Percentiles rank a stretch among this genome's conserved stretches.
Evolutionary conservation across 2,797 vertebrate species (phyloP).

Genomic region (Gambusia yucatana): DNA sequence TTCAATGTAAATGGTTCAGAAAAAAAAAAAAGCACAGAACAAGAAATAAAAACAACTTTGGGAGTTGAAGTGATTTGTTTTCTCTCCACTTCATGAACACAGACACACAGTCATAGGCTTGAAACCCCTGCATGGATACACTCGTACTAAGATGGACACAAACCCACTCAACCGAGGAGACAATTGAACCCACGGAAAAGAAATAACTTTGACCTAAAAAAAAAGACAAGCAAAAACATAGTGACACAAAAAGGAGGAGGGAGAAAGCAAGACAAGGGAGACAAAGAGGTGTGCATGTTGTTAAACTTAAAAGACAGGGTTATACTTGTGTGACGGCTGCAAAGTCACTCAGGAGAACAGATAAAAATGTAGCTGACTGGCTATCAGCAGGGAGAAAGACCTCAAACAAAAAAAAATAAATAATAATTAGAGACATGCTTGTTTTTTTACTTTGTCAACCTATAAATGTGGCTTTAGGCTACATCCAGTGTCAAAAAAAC

Average conservation of each 20-base stretch:
- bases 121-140: constrained; percentile 14
- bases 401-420: constrained; percentile 12
- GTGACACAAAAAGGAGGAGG: constrained; percentile 16
- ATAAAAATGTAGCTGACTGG: constrained; percentile 60
- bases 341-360: constrained; percentile 44
- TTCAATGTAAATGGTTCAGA: constrained; percentile 61
- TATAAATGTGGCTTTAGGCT: constrained; percentile 37
- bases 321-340: constrained; percentile 49
- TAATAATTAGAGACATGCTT: constrained; percentile 7
- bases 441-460: constrained; percentile 38
- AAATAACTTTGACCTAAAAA: constrained; percentile 45
- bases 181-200: constrained; percentile 27
- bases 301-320: constrained; percentile 41
- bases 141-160: constrained; percentile 25
- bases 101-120: constrained; percentile 26
- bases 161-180: constrained; percentile 28
- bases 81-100: constrained; percentile 38
- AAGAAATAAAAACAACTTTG: constrained; percentile 18
- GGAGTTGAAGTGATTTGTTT: constrained; percentile 64
- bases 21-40: constrained; percentile 37
- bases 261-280: constrained; percentile 28
- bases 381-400: constrained; percentile 46
- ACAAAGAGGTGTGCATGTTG: constrained; percentile 35
- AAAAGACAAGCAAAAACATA: constrained; percentile 2
- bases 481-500: constrained; percentile 13